Base-by-base conservation (phyloP, 64 coral and sea anemone species). In the Hydrozoanthus tunicans region DNA sequence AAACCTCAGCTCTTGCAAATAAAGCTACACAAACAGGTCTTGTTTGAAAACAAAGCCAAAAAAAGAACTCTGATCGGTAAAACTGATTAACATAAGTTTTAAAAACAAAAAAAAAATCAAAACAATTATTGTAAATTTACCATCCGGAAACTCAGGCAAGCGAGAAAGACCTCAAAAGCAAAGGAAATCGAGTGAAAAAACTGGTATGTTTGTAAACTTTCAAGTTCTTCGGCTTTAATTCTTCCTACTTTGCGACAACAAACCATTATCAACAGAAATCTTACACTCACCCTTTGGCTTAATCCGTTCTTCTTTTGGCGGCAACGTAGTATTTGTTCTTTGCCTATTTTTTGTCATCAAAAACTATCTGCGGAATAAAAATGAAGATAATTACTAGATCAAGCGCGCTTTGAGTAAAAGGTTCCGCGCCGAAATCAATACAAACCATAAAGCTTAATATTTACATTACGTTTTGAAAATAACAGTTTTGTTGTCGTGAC, bases 301-400 rank as follows among this genome's bases (percentile, higher is more conserved):
- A 4, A 8, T 74, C 71, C 71, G 7, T 51, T 74, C 26, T 5
- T n/a, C 5, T 1, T 69, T 69, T 69, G 51, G 71, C 9, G 71
- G 71, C 71, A 32, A 74, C 12, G 1, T 51, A 51, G 51, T 10
- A 74, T 74, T 25, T 26, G 51, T 74, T 74, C 71, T 74, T 32
- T 74, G 26, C 8, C 12, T 74, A 51, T 43, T 43, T 51, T 32
- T 32, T 74, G 71, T 43, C 11, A 74, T 24, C 51, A 17, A 74
- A 74, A 32, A 74, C 71, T 51, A 43, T 74, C 71, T 74, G 71
- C 13, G 51, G 71, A 74, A 74, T 11, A 74, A 74, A 74, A 12
- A 74, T 3, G 32, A 43, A 43, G 32, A 74, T 10, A 74, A 43
- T 74, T 74, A 6, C 26, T 74, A 52, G n/a, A 74, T 17, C 27